Conservation (phyloP, 2,797 vertebrate genomes). For the Dromococcyx pavoninus region DNA sequence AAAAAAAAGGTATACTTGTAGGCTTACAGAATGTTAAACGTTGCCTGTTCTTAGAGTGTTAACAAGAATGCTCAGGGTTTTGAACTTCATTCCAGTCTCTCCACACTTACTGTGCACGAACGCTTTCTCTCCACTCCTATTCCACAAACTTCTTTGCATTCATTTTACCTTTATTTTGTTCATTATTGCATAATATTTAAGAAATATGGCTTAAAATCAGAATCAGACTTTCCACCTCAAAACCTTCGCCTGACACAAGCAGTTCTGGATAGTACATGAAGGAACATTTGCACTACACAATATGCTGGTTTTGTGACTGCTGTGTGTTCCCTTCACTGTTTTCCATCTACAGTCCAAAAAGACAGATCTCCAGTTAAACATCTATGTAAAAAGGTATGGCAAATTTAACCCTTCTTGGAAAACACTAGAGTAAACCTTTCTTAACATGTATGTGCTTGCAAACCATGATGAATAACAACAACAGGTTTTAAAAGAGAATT, state of each 20-base stretch:
- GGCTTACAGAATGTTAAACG: neutral
- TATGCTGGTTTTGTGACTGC: neutral
- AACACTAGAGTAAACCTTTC: neutral
- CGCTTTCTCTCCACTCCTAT: accelerated
- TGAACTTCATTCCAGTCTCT: neutral
- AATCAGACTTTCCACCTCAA: neutral
- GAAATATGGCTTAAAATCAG: neutral
- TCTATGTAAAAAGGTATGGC: neutral
- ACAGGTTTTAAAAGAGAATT: neutral
- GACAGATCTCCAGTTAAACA: neutral
- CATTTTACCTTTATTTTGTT: neutral
- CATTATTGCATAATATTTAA: neutral
- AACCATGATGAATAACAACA: neutral
- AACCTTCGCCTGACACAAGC: neutral
- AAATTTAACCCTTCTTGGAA: neutral
- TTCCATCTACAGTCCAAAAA: neutral
- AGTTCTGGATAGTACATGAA: neutral
- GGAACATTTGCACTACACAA: neutral
- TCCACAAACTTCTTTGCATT: neutral
- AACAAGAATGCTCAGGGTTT: neutral
- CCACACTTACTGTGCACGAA: neutral
- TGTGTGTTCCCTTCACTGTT: accelerated
- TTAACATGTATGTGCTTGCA: neutral
- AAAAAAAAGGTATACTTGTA: neutral
- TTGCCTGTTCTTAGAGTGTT: neutral